Evolutionary conservation across 2,888 invertebrate species (phyloP).

Genomic region (Cantharis flavilabris): DNA sequence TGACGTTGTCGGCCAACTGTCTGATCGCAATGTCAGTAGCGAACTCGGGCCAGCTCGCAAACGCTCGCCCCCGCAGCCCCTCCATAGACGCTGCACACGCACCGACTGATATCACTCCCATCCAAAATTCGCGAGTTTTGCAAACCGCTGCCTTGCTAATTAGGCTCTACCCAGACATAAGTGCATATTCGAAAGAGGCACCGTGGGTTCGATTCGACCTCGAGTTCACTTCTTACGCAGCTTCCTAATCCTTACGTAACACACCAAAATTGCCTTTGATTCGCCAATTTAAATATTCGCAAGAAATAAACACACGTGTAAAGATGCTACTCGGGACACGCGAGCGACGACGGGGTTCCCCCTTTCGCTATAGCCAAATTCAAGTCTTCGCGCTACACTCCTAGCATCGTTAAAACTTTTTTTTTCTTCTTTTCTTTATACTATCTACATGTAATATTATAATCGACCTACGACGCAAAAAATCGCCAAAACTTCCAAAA

Average conservation of each 20-base stretch:
- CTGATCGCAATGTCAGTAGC: constrained; percentile 55
- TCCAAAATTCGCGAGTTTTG: constrained; percentile 33
- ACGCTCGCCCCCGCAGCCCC: constrained; percentile 42
- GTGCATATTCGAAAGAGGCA: constrained; percentile 23
- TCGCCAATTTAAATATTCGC: neutral
- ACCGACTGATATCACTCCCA: constrained; percentile 33
- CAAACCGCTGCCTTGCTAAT: constrained; percentile 27
- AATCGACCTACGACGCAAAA: neutral
- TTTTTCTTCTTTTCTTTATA: neutral
- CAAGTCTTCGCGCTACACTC: neutral
- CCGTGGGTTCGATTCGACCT: constrained; percentile 17
- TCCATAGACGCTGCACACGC: constrained; percentile 40
- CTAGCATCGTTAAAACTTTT: neutral
- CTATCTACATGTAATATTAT: neutral
- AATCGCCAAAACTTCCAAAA: neutral
- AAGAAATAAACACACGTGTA: neutral
- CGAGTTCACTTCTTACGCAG: neutral
- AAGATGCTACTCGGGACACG: neutral
- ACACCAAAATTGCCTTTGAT: neutral
- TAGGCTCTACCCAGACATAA: constrained; percentile 27
- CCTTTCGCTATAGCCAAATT: neutral
- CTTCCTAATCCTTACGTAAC: constrained; percentile 1
- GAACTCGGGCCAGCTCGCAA: constrained; percentile 48
- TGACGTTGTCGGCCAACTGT: constrained; percentile 62
- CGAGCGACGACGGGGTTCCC: neutral